phyloP scores from a whole-genome alignment of 2,888 invertebrate species.

The Diaprepes abbreviatus region DNA sequence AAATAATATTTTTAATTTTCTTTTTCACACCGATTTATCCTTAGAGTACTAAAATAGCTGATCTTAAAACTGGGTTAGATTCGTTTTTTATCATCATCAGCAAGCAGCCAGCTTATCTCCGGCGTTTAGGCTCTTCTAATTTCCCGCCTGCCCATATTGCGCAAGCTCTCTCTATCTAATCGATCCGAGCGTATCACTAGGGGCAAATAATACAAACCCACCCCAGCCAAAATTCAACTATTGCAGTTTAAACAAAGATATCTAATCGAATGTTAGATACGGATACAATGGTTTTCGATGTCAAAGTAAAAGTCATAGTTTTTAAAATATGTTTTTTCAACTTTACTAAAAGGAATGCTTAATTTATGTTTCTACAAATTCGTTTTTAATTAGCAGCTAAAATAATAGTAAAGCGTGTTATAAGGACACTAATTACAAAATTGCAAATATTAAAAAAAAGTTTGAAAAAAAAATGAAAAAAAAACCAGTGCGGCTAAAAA shows the following conservation, averaged over 20 bases:
- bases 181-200: slow-evolving; percentile 40
- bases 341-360: not conserved
- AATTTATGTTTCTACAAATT: slow-evolving; percentile 19
- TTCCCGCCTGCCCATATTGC: slow-evolving; percentile 43
- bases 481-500: slow-evolving; percentile 61
- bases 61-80: slow-evolving; percentile 40
- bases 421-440: slow-evolving; percentile 39
- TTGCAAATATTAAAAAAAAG: slow-evolving; percentile 38
- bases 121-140: slow-evolving; percentile 35
- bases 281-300: not conserved
- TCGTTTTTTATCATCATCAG: slow-evolving; percentile 32
- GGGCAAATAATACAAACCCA: slow-evolving; percentile 57
- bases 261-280: slow-evolving; percentile 30
- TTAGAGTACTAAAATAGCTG: slow-evolving; percentile 6
- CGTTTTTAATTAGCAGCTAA: slow-evolving; percentile 19
- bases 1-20: too few relatives aligned
- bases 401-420: slow-evolving; percentile 29
- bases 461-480: slow-evolving; percentile 48
- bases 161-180: slow-evolving; percentile 38
- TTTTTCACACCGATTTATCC: too few relatives aligned
- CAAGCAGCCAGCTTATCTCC: slow-evolving; percentile 32
- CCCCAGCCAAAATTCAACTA: slow-evolving; percentile 58
- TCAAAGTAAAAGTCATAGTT: not conserved
- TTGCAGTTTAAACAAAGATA: slow-evolving; percentile 58
- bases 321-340: not conserved